Percentiles rank a stretch among this genome's conserved stretches.
Conservation (phyloP, 1,140 invertebrate genomes). For the Zaprionus africanus region DNA sequence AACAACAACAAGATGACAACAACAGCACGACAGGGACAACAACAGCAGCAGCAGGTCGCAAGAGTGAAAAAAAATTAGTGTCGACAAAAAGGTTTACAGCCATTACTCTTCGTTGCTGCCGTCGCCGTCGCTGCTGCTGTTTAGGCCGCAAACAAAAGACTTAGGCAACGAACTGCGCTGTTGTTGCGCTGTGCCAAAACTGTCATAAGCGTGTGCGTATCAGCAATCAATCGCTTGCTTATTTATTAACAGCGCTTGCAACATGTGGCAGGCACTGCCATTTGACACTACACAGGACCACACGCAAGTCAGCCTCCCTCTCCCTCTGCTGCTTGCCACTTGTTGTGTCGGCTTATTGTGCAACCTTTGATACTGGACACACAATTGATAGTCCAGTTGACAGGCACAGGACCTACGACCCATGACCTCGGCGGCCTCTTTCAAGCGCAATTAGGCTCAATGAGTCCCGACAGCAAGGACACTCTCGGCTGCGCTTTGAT, state of each 20-base stretch:
- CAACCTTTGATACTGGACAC: conserved; percentile 31
- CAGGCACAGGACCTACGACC: conserved; percentile 42
- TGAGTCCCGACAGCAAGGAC: conserved; percentile 64
- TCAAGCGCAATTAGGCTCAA: conserved; percentile 76
- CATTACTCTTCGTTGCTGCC: conserved; percentile 72
- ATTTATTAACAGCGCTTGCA: conserved; percentile 70
- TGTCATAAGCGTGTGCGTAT: conserved; percentile 79
- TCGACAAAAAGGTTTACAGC: conserved; percentile 83
- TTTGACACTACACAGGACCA: conserved; percentile 49
- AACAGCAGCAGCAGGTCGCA: conserved; percentile 28
- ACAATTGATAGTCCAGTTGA: conserved; percentile 44
- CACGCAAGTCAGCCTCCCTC: conserved; percentile 35
- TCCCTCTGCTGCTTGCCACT: conserved; percentile 33
- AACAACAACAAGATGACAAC: conserved; percentile 18
- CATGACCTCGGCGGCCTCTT: conserved; percentile 44
- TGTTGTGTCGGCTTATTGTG: conserved; percentile 57
- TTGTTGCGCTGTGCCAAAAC: conserved; percentile 68
- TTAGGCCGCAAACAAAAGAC: conserved; percentile 77
- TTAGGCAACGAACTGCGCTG: conserved; percentile 72
- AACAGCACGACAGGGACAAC: conserved; percentile 21
- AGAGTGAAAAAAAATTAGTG: conserved; percentile 77
- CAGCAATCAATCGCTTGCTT: conserved; percentile 75
- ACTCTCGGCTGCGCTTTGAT: conserved; percentile 45
- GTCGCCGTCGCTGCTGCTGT: conserved; percentile 48
- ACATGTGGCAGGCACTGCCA: conserved; percentile 28